Evolutionary conservation across 2,888 invertebrate genomes (phyloP).

Genomic region (Meandrusa payeni): DNA sequence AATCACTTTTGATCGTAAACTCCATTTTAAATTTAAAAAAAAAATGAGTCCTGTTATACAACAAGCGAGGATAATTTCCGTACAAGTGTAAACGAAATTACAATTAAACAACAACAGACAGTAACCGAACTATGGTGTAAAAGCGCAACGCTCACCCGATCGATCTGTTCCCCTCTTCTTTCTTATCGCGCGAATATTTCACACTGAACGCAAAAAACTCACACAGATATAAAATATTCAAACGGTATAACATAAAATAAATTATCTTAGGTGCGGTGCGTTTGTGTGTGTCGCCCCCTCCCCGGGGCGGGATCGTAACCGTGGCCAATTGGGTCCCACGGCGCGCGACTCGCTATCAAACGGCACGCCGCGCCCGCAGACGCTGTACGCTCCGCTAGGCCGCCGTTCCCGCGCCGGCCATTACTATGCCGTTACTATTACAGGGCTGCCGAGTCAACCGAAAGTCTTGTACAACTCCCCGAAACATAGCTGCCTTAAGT

Average conservation of each 20-base stretch:
- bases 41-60: too few species aligned
- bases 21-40: too few species aligned
- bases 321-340: conserved; percentile 78
- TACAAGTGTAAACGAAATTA: conserved; percentile 25
- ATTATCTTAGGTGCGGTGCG: conserved; percentile 77
- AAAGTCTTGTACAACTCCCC: too few species aligned
- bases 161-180: conserved; percentile 80
- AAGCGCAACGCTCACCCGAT: conserved; percentile 75
- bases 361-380: conserved; percentile 48
- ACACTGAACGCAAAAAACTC: conserved; percentile 81
- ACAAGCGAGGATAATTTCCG: not conserved
- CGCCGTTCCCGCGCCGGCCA: conserved; percentile 33
- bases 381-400: conserved; percentile 39
- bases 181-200: conserved; percentile 81
- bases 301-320: conserved; percentile 68
- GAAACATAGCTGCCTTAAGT: too few species aligned
- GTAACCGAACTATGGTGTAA: conserved; percentile 61
- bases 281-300: conserved; percentile 70
- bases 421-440: conserved; percentile 38
- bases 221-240: conserved; percentile 81
- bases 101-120: conserved; percentile 62
- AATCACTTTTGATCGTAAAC: too few species aligned
- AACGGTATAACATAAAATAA: conserved; percentile 81
- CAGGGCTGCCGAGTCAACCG: too few species aligned
- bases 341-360: conserved; percentile 77